Base-by-base conservation (phyloP, 2,113 vertebrate genomes). In the Oplegnathus fasciatus region DNA sequence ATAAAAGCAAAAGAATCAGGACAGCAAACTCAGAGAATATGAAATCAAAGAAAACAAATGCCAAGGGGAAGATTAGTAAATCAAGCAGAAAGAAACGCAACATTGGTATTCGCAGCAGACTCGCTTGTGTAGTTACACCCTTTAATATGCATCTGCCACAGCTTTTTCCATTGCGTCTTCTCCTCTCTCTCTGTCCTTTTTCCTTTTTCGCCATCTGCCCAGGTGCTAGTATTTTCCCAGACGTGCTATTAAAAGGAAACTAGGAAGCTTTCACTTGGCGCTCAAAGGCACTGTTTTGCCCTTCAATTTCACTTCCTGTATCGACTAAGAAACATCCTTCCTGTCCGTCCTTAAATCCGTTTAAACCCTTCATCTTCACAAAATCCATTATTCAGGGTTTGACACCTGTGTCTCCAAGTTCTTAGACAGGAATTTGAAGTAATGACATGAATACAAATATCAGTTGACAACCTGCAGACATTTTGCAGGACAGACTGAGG, bases 191-290 rank as follows among this genome's bases (percentile, higher is more conserved):
- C 57, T 70, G 8, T 30, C 65, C 57, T 37, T 66, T 73, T 70
- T 58, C 34, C 26, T 54, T 70, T 67, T 32, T 24, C n/a, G 0
- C 84, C 82, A 78, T 87, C 82, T 83, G 78, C 79, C 66, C 70
- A 79, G 80, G 76, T 77, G 67, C 60, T 5, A 3, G 2, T 37
- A 0, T 75, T 18, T 44, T 50, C 85, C 75, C 84, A 76, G 73
- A 78, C 6, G 34, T 69, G 84, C 68, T 71, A 42, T 83, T 83
- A 57, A 86, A 65, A 67, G 48, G 26, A 84, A 72, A 26, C 44
- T 2, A 0, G 11, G 60, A 5, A 42, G 84, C 55, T 37, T 55
- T 78, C 73, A 32, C 72, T 60, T 11, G 2, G 26, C 24, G 9
- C 54, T 48, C 32, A 24, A 34, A 80, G 85, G 46, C 69, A 13